These are phyloP conservation scores for Zaprionus lachaisei DNA, from an alignment of 1,140 invertebrate genomes.

Conservation along the genomic window DNA sequence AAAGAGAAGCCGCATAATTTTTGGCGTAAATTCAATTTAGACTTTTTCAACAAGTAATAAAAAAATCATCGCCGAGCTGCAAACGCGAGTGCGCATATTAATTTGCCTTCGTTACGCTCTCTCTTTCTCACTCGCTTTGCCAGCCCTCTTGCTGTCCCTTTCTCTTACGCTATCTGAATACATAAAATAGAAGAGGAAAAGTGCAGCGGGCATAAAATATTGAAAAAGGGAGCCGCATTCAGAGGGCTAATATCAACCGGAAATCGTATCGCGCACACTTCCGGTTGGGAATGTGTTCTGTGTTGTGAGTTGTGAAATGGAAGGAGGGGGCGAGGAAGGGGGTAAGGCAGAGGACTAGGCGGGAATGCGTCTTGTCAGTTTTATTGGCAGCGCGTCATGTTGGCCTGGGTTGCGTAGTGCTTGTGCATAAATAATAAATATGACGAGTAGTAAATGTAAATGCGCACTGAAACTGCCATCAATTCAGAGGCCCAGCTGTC, in stretches of 20 bases:
- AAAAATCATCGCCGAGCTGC: constrained; percentile 22
- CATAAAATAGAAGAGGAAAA: constrained; percentile 37
- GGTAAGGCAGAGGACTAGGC: constrained; percentile 18
- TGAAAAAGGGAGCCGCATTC: constrained; percentile 41
- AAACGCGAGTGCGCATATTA: constrained; percentile 51
- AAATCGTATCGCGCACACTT: constrained; percentile 45
- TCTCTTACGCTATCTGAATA: constrained; percentile 7
- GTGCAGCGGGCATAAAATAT: constrained; percentile 64
- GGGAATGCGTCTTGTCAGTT: constrained; percentile 66
- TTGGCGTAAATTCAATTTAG: constrained; percentile 73
- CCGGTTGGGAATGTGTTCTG: constrained; percentile 1
- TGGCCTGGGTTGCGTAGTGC: constrained; percentile 18
- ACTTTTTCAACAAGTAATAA: constrained; percentile 60
- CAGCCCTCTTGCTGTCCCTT: not conserved
- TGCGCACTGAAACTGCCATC: constrained; percentile 70
- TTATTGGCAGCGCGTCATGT: constrained; percentile 43
- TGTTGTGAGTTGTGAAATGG: not conserved
- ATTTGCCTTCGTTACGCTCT: constrained; percentile 26
- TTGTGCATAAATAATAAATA: constrained; percentile 77
- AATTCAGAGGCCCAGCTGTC: constrained; percentile 71
- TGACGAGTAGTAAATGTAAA: constrained; percentile 77
- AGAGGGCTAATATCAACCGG: constrained; percentile 63
- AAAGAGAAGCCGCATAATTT: constrained; percentile 67
- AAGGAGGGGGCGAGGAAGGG: not conserved
- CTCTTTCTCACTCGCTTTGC: not conserved